A percentile compares a stretch with the other conserved stretches of the same genome.
Conservation (phyloP, 2,113 vertebrate species). For the Cyrtonyx montezumae region DNA sequence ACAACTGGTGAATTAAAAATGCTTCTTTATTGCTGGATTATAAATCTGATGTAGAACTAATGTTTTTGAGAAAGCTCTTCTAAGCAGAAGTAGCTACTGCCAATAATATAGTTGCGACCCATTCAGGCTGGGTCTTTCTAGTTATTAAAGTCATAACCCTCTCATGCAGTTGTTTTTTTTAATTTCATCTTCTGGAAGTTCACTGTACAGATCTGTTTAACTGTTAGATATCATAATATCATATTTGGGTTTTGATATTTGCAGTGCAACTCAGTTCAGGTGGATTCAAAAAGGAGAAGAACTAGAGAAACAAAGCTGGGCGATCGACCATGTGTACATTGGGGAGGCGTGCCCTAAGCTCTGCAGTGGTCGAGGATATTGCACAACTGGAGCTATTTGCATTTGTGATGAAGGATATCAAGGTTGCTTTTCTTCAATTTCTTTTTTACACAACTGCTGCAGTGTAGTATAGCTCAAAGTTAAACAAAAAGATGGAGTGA, state of each 20-base stretch:
- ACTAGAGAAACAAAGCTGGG: constrained; percentile 94
- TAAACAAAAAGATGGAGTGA: background rate
- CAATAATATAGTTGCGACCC: background rate
- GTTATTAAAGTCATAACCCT: background rate
- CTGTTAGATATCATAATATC: background rate
- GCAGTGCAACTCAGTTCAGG: constrained; percentile 95
- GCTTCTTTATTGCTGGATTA: background rate
- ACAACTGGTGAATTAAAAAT: background rate
- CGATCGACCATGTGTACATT: constrained; percentile 94
- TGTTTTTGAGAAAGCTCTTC: background rate
- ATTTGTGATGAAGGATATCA: constrained; percentile 95
- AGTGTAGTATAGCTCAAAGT: background rate
- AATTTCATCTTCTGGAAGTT: background rate
- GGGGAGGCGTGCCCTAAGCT: constrained; percentile 94
- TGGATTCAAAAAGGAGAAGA: constrained; percentile 96
- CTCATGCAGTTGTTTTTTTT: background rate
- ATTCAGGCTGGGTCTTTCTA: background rate
- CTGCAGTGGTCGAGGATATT: constrained; percentile 94
- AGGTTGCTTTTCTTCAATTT: constrained; percentile 74
- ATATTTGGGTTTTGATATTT: constrained; percentile 18
- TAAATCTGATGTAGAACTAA: background rate
- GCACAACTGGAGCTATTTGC: constrained; percentile 90
- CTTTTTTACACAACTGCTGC: background rate
- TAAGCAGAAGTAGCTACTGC: background rate
- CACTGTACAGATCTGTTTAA: background rate